A percentile compares a stretch with the other conserved stretches of the same genome.
Conservation (phyloP, 2,113 vertebrate species). For the Psettodes erumei region DNA sequence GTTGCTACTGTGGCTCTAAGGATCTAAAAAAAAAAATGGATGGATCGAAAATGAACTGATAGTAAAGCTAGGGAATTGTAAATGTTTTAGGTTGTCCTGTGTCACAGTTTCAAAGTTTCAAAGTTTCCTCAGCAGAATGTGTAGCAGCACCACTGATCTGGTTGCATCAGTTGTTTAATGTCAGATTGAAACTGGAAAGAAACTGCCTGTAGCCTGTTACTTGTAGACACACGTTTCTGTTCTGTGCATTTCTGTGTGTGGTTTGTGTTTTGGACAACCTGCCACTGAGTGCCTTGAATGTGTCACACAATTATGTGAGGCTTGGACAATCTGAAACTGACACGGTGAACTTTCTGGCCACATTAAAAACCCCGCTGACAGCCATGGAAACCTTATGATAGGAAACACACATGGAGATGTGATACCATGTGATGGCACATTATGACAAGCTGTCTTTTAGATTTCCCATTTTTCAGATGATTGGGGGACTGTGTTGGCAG, state of each 20-base stretch:
- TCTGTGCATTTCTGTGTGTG: neutral
- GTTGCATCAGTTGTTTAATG: neutral
- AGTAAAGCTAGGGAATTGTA: neutral
- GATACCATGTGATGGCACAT: conserved; percentile 53
- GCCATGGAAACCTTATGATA: conserved; percentile 42
- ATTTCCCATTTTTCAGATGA: conserved; percentile 38
- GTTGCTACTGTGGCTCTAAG: neutral
- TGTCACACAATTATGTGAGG: neutral
- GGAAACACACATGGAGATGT: conserved; percentile 26
- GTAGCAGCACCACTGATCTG: neutral
- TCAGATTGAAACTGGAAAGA: too few relatives aligned
- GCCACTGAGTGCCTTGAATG: neutral
- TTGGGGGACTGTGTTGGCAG: conserved; percentile 32
- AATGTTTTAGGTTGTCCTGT: neutral
- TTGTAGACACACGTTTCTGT: too few relatives aligned
- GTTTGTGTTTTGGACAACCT: neutral
- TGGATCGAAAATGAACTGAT: too few relatives aligned
- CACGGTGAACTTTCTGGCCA: conserved; percentile 2
- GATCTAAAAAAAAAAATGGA: neutral
- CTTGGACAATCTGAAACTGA: conserved; percentile 13
- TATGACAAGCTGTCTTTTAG: conserved; percentile 55
- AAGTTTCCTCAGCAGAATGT: neutral
- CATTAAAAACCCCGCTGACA: conserved; percentile 22
- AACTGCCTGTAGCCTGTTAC: too few relatives aligned
- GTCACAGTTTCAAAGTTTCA: too few relatives aligned